Base-by-base conservation (phyloP, 2,888 invertebrate species). In the Hydropsyche betteni region DNA sequence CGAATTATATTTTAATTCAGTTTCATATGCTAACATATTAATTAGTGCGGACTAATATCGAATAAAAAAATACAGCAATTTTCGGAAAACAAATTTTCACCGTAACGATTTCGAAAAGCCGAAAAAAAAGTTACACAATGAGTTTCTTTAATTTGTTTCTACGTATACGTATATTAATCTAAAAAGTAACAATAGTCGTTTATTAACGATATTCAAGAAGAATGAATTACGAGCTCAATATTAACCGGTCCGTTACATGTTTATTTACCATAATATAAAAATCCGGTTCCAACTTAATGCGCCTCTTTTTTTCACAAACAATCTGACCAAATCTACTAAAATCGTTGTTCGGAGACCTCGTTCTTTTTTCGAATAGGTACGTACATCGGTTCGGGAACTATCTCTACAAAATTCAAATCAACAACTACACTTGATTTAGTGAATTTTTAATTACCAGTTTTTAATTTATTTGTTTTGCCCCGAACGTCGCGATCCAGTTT, bases 181-280 rank as follows among this genome's bases (percentile, higher is more conserved):
- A 61, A 12, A 58, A 55, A 61, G 38, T 14, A 58, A 72, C 34
- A 34, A 51, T 70, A 51, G 44, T 72, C n/a, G 64, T 64, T 36
- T 64, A 64, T 64, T 64, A 64, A 36, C 34, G 72, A 72, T 69
- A 72, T 61, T 55, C 50, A 52, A 72, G 72, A 72, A 58, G 55
- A 72, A 72, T 72, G 72, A 72, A 61, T 72, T 72, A 72, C 72
- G 72, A 72, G 72, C 50, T 72, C 72, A 52, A 72, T 72, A 58
- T 72, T 58, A 58, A 72, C 72, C 58, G 38, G 72, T 72, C 72
- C 58, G 72, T 72, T 72, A 72, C 58, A 36, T 72, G 72, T 72
- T 72, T 72, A 72, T 72, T 72, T 72, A 72, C 53, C 38, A 72
- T 52, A 72, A 36, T 72, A 72, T 53, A 55, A 72, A 58, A 72